Base-by-base conservation (phyloP, 2,797 vertebrate species). In the Huso huso region DNA sequence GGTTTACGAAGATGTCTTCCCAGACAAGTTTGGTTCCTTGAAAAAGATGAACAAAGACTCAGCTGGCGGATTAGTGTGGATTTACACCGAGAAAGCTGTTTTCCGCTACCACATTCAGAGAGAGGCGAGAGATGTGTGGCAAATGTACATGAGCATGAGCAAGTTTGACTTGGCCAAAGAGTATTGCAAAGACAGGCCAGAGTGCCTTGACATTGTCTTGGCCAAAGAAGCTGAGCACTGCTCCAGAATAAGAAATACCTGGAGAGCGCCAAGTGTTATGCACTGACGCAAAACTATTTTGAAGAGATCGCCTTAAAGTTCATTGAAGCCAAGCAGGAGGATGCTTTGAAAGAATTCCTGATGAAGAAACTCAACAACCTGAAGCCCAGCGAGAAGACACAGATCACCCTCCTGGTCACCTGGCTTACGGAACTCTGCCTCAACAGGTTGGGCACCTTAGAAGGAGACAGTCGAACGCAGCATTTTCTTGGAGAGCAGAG, bases 221-320 rank as follows among this genome's bases (percentile, higher is more conserved):
- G 94, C 94, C 50, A 93, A 90, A 51, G 96, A 99, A 71, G 97
- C 97, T 0, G 96, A 99, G 66, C 93, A 98, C 84, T 98, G 95
- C 79, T 99, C 78, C 92, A 93, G 76, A 96, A 94, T 78, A 94
- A 92, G 68, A 91, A 91, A 1, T 99, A 94, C 72, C 72, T 96
- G 6, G 97, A 99, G 71, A 99, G 97, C 0, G 97, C 97, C 60
- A 96, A 96, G 76, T 99, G 95, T 81, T 99, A 98, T 0, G 97
- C 97, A 0, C 82, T 97, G 71, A 99, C 97, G 0, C 97, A 99
- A 81, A 98, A 93, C 82, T 98, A 98, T 83, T 99, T 99, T 49
- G 97, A 99, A 75, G 97, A 98, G 81, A 96, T 99, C 12, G 96
- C 95, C 0, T 89, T 99, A 6, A 99, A 98, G 81, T 99, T 99